Base-by-base conservation (phyloP, 2,888 invertebrate species). In the Iselma pallidipennis region DNA sequence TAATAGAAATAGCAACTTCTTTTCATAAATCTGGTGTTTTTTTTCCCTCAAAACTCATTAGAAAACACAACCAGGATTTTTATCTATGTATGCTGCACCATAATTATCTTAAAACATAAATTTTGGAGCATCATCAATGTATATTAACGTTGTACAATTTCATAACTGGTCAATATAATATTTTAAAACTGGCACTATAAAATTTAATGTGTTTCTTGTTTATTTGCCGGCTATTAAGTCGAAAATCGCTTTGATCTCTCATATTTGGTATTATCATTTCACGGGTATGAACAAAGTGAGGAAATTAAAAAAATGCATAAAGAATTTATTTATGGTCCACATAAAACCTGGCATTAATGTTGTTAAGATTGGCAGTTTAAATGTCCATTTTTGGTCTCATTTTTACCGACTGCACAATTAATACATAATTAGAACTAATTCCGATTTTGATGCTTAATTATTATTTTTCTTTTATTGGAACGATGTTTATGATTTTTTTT, bases 331-430 rank as follows among this genome's bases (percentile, higher is more conserved):
- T 60, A 60, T 29, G 60, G 50, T n/a, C n/a, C 28, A 25, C 54
- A 50, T 55, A 52, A 56, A 56, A 60, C 19, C 31, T 52, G 50
- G 25, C 50, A 28, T 50, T 28, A 26, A 50, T 29, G 50, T 29
- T 51, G 56, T 60, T 60, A 56, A 60, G 51, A 60, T 60, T 60
- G 45, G 56, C 50, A 51, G 55, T 45, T 55, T 16, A 28, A 49
- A 25, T n/a, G n/a, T n/a, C n/a, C 42, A 16, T 37, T 37, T 6
- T 37, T 37, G n/a, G 16, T 37, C 16, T n/a, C n/a, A 37, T 37
- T 37, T 2, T 2, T 37, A 14, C 16, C 16, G 16, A 37, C 6
- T 14, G 16, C 2, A n/a, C n/a, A n/a, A 37, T 16, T 16, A 6
- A 37, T 16, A n/a, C n/a, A n/a, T 16, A 37, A 6, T 4, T 14